Conservation (phyloP, 2,113 vertebrate genomes). For the Tachycineta bicolor region DNA sequence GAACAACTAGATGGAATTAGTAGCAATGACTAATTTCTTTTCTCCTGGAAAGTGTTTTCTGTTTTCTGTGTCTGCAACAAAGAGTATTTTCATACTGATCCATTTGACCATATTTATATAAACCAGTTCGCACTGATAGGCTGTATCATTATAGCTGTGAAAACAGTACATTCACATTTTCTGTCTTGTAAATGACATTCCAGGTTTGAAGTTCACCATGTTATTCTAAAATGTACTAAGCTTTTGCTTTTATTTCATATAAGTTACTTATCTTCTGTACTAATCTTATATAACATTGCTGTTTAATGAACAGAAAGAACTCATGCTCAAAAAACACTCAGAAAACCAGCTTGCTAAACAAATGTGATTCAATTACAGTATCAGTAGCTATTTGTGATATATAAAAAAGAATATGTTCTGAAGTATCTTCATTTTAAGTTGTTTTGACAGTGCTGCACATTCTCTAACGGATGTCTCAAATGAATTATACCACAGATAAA, state of each 20-base stretch:
- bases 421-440: not conserved
- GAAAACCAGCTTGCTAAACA: not conserved
- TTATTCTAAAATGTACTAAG: not conserved
- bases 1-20: not conserved
- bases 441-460: not conserved
- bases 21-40: not conserved
- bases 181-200: not conserved
- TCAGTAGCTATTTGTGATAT: not conserved
- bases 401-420: not conserved
- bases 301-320: not conserved
- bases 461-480: not conserved
- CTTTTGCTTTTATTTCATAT: not conserved
- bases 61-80: not conserved
- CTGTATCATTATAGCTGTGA: not conserved
- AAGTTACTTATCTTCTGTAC: not conserved
- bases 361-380: not conserved
- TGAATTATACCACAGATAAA: not conserved
- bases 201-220: not conserved
- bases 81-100: not conserved
- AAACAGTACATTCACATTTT: not conserved
- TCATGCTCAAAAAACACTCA: not conserved
- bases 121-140: not conserved
- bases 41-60: not conserved
- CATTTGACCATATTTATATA: not conserved
- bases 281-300: not conserved